phyloP scores from a whole-genome alignment of 2,888 invertebrate species.

The Brachypterus glaber region DNA sequence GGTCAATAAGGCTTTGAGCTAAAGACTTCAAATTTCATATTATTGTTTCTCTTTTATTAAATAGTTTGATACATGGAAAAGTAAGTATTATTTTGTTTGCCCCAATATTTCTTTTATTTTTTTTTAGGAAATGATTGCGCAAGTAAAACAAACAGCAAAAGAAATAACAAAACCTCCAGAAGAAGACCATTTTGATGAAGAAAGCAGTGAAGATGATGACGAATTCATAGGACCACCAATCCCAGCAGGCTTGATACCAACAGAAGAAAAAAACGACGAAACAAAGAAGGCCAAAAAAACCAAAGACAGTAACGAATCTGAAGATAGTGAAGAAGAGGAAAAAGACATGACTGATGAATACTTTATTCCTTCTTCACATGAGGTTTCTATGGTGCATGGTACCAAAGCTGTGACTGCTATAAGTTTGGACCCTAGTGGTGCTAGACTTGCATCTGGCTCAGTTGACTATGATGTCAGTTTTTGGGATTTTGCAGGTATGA shows the following conservation, averaged over 20 bases:
- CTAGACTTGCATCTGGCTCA: constrained; percentile 68
- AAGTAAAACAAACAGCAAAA: constrained; percentile 43
- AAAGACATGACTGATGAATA: constrained; percentile 39
- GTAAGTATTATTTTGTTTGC: too few relatives aligned
- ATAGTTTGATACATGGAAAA: background rate
- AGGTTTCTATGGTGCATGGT: constrained; percentile 83
- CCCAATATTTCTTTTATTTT: too few relatives aligned
- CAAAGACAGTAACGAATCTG: constrained; percentile 24
- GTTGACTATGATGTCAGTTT: constrained; percentile 94
- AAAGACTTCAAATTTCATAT: too few relatives aligned
- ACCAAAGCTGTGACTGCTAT: constrained; percentile 81
- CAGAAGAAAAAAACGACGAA: constrained; percentile 24
- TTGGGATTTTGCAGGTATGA: constrained; percentile 93
- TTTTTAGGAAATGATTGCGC: constrained; percentile 45
- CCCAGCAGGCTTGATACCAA: constrained; percentile 33
- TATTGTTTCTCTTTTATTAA: too few relatives aligned
- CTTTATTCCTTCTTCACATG: constrained; percentile 64
- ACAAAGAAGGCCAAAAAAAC: constrained; percentile 21
- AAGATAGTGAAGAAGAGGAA: constrained; percentile 32
- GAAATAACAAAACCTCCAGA: constrained; percentile 41
- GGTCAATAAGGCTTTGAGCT: too few relatives aligned
- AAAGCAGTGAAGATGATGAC: constrained; percentile 41
- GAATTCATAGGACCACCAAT: constrained; percentile 55
- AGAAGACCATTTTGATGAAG: constrained; percentile 22
- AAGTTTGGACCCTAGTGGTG: constrained; percentile 89